phyloP scores from a whole-genome alignment of 1,140 invertebrate genomes.

The Lepidurus couesii region DNA sequence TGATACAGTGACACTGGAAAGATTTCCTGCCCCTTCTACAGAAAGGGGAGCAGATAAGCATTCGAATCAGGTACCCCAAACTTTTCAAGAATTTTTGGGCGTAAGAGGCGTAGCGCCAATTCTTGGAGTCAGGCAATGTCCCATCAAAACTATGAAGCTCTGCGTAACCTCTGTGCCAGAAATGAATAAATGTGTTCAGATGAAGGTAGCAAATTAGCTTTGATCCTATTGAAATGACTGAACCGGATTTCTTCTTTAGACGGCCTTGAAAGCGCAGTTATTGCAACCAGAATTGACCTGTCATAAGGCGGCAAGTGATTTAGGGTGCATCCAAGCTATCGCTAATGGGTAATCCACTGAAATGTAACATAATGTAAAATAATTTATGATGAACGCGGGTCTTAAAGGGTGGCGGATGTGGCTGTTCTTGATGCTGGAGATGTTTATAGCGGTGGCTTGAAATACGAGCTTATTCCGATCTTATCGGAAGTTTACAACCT shows the following conservation, averaged over 20 bases:
- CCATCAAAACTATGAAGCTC: conserved; percentile 67
- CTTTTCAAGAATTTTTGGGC: conserved; percentile 56
- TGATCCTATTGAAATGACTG: too few species aligned
- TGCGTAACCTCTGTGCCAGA: conserved; percentile 89
- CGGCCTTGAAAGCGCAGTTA: conserved; percentile 74
- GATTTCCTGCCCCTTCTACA: not conserved
- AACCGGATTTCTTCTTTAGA: conserved; percentile 43
- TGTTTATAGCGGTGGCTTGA: conserved; percentile 81
- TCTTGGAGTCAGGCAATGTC: conserved; percentile 67
- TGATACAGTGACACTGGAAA: conserved; percentile 54
- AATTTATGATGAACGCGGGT: not conserved
- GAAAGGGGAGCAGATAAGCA: conserved; percentile 36
- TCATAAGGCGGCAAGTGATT: conserved; percentile 73
- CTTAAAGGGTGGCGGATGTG: conserved; percentile 65
- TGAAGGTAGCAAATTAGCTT: conserved; percentile 54
- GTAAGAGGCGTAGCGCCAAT: conserved; percentile 57
- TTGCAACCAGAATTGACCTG: conserved; percentile 84
- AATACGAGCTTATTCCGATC: conserved; percentile 74
- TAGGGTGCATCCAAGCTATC: conserved; percentile 83
- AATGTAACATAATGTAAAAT: conserved; percentile 42
- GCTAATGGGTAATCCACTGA: conserved; percentile 54
- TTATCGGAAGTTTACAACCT: conserved; percentile 85
- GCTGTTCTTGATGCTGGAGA: conserved; percentile 86
- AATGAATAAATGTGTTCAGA: conserved; percentile 85
- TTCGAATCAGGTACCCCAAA: conserved; percentile 56